Evolutionary conservation across 2,888 invertebrate species (phyloP), one percentile per base, ranked within the genome.

Genomic region (Lomographa bimaculata): DNA sequence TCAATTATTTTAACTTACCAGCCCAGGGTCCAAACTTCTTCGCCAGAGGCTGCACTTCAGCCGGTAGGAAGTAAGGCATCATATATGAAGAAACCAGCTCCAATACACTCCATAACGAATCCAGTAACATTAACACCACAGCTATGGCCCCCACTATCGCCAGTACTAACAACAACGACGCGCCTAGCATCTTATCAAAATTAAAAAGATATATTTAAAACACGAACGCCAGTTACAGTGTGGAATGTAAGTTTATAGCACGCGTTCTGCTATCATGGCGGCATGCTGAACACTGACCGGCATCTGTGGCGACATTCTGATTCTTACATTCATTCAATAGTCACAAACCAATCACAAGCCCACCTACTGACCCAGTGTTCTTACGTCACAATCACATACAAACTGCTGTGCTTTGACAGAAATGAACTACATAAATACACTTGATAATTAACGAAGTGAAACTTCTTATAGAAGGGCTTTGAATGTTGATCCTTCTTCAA

Each of bases 11-110:
- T 14, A 6, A 18, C 42, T 43, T 14, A 97, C 97, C 94, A 71
- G 97, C 97, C 97, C 97, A 97, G 46, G 93, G 89, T 60, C 97
- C 97, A 73, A 92, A 97, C 71, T 92, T 93, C 65, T 93, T 91
- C 18, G 84, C 66, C 36, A 94, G 72, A 6, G 90, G 80, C 55
- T 90, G 84, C 50, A 92, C 92, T 64, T 93, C 90, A 34, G 91
- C 70, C 0, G 93, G 92, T 50, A 92, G 82, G 63, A 94, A 92
- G 56, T 91, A 92, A 9, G 94, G 94, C 69, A 91, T 91, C 66
- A 95, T 71, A 60, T 93, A 71, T 1, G 93, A 91, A 54, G 91
- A 89, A 23, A 90, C 57, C 36, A 92, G 80, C 57, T 92, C 90
- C 43, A 93, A 55, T 0, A 92, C 66, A 50, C 92, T 92, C 90